These are phyloP conservation scores for Eucidaris tribuloides DNA, from an alignment of 35 echinoderm and acorn worm species.

Conservation along the genomic window DNA sequence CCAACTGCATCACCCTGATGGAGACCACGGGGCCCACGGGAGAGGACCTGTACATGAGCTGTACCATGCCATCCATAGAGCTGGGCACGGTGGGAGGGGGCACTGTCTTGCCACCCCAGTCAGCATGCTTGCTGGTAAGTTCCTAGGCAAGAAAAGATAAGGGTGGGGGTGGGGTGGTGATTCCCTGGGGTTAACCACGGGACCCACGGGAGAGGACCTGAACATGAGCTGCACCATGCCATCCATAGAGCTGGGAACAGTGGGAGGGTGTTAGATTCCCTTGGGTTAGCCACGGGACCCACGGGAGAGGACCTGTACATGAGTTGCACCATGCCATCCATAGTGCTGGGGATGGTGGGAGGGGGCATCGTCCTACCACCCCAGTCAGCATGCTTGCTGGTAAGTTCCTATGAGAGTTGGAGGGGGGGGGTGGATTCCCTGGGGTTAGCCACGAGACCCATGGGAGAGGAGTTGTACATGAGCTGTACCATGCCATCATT, in stretches of 20 bases:
- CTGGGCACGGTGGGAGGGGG: conserved; percentile 94
- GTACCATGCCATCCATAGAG: conserved; percentile 98
- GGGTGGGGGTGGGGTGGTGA: too few relatives aligned
- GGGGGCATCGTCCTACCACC: conserved; percentile 87
- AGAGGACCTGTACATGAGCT: conserved; percentile 89
- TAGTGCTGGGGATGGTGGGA: conserved; percentile 90
- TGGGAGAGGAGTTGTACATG: conserved; percentile 84
- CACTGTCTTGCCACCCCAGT: conserved; percentile 82
- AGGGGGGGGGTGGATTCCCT: not conserved
- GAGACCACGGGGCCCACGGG: conserved; percentile 57
- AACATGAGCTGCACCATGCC: conserved; percentile 98
- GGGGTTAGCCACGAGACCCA: conserved; percentile 33
- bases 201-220: conserved; percentile 67
- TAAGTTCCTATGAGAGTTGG: conserved; percentile 28
- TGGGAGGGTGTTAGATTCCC: too few relatives aligned
- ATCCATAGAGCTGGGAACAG: conserved; percentile 88
- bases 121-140: conserved; percentile 85
- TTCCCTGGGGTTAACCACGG: too few relatives aligned
- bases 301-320: conserved; percentile 86
- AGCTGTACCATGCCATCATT: conserved; percentile 97
- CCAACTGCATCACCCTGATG: conserved; percentile 97
- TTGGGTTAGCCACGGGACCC: conserved; percentile 41
- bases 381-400: conserved; percentile 85
- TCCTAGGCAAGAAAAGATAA: too few relatives aligned
- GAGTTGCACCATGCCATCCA: conserved; percentile 94